These are phyloP conservation scores for Tringa solitaria DNA, from an alignment of 2,113 vertebrate species.

Conservation along the genomic window DNA sequence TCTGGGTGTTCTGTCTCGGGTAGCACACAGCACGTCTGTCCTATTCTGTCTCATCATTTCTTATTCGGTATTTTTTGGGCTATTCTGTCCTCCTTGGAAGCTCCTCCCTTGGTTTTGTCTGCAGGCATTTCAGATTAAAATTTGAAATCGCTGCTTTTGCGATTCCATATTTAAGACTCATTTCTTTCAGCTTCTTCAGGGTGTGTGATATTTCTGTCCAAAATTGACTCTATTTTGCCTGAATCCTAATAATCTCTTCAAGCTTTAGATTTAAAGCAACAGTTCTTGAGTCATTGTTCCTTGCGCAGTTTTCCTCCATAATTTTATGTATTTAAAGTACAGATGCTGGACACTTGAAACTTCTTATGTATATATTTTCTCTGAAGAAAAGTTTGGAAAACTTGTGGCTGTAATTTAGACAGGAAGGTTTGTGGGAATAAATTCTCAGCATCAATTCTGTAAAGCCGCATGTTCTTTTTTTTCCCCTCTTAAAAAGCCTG, in stretches of 20 bases:
- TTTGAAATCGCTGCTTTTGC: background rate
- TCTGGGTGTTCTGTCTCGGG: background rate
- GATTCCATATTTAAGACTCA: background rate
- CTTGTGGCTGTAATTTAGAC: background rate
- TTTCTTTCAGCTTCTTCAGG: background rate
- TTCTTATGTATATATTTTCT: background rate
- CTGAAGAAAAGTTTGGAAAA: background rate
- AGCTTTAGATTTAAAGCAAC: background rate
- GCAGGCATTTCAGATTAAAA: background rate
- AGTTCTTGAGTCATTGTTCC: background rate
- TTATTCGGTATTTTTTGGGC: background rate
- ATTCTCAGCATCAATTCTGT: background rate
- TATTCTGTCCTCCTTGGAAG: background rate
- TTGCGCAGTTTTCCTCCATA: background rate
- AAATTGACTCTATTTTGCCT: background rate
- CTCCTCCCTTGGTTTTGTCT: background rate
- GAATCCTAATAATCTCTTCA: background rate
- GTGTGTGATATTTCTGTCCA: background rate
- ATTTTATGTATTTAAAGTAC: background rate
- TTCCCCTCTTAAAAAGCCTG: background rate
- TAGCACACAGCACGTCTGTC: background rate
- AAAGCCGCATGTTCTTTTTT: background rate
- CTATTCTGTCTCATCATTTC: background rate
- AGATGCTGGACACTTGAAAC: background rate
- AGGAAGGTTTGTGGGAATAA: background rate